Percentiles rank a stretch among this genome's conserved stretches.
phyloP scores from a whole-genome alignment of 2,797 vertebrate genomes.

The Myotis vivesi region DNA sequence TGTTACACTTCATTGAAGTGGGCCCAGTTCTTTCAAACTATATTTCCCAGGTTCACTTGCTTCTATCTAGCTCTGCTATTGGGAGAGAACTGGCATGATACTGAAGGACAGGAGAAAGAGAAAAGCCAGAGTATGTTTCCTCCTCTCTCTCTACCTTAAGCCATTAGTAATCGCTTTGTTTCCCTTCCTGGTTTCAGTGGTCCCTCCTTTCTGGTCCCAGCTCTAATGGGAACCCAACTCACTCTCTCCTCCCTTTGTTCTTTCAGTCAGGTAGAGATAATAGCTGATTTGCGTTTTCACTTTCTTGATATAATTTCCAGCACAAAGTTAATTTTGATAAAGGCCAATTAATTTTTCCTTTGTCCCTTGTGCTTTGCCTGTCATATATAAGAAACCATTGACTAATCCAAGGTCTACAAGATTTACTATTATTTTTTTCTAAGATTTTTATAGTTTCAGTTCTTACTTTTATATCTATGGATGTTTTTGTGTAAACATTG shows the following conservation, averaged over 20 bases:
- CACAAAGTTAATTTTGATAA: neutral
- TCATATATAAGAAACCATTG: neutral
- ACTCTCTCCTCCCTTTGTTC: neutral
- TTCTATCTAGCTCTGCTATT: neutral
- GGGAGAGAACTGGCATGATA: neutral
- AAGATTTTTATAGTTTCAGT: neutral
- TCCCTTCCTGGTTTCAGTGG: neutral
- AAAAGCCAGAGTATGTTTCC: neutral
- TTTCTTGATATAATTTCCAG: neutral
- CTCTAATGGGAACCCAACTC: neutral
- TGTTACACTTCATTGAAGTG: neutral
- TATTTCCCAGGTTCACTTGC: neutral
- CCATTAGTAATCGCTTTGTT: neutral
- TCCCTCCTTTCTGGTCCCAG: neutral
- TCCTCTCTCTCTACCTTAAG: neutral
- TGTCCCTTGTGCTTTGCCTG: neutral
- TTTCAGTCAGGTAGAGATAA: neutral
- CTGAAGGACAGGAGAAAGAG: neutral
- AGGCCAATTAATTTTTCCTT: neutral
- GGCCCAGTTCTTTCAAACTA: neutral
- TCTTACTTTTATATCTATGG: neutral
- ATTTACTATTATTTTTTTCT: neutral
- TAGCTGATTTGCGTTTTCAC: neutral
- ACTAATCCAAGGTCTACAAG: neutral
- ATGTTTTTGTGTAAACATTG: neutral